Evolutionary conservation across 2,888 invertebrate species (phyloP).

Genomic region (Drosophila sordidapex): DNA sequence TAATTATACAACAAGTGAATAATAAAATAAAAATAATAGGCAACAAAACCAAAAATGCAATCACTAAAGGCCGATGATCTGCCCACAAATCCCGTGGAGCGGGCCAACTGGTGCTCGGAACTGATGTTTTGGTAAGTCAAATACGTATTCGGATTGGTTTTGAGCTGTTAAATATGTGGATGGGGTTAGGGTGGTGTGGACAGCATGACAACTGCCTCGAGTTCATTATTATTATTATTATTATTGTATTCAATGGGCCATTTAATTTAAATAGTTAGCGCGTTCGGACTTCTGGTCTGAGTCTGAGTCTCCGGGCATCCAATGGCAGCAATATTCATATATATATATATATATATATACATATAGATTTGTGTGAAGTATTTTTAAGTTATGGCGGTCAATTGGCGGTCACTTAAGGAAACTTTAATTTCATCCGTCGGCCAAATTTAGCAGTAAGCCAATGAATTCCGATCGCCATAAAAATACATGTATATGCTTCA

Average conservation of each 20-base stretch:
- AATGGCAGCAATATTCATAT: conserved; percentile 9
- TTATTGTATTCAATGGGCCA: conserved; percentile 61
- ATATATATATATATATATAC: neutral
- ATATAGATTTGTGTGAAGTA: conserved; percentile 36
- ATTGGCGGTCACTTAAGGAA: conserved; percentile 54
- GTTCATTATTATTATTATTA: conserved; percentile 44
- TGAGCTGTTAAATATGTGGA: neutral
- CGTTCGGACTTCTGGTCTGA: neutral
- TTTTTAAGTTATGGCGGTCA: conserved; percentile 44
- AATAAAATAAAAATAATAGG: neutral
- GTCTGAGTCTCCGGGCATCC: neutral
- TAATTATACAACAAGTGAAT: conserved; percentile 6
- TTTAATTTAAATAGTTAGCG: conserved; percentile 58
- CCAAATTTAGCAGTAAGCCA: conserved; percentile 38
- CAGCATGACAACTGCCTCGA: conserved; percentile 36
- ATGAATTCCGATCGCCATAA: conserved; percentile 31
- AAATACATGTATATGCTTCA: conserved; percentile 17
- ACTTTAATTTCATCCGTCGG: conserved; percentile 44
- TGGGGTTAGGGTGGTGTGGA: neutral
- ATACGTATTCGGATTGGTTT: neutral
- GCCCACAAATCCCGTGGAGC: conserved; percentile 86
- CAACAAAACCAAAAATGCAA: conserved; percentile 73
- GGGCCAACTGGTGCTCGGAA: conserved; percentile 87
- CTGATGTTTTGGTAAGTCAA: conserved; percentile 86
- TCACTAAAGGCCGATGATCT: conserved; percentile 84